Conservation (phyloP, 2,797 vertebrate species). For the Lagodon rhomboides region DNA sequence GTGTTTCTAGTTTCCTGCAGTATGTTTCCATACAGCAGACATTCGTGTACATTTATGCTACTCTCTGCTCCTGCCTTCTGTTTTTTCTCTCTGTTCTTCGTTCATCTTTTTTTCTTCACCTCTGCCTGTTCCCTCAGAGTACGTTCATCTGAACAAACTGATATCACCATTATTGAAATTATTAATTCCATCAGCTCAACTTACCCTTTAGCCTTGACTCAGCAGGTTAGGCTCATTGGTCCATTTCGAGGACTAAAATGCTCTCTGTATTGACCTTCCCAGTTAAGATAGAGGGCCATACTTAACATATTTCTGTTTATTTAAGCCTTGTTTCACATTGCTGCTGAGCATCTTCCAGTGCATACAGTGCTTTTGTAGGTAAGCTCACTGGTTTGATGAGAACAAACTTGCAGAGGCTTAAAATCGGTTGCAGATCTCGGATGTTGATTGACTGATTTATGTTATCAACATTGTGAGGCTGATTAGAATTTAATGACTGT, state of each 20-base stretch:
- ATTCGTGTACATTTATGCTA: not conserved
- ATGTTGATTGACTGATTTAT: not conserved
- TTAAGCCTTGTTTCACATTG: not conserved
- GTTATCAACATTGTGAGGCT: not conserved
- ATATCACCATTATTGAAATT: not conserved
- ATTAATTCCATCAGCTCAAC: not conserved
- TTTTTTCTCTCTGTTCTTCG: slow-evolving; percentile 1
- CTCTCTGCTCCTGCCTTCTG: not conserved
- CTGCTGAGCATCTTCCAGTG: not conserved
- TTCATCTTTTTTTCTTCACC: not conserved
- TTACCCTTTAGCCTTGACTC: not conserved
- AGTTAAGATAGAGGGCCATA: not conserved
- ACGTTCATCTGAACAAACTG: not conserved
- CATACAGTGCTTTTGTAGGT: not conserved
- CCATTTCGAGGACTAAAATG: not conserved
- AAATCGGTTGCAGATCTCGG: not conserved
- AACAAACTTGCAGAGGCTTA: not conserved
- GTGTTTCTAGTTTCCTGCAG: not conserved
- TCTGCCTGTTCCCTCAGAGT: not conserved
- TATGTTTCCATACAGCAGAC: not conserved
- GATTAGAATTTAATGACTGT: too few species aligned
- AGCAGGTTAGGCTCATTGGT: not conserved
- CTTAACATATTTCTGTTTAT: too few species aligned
- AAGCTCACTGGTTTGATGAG: not conserved
- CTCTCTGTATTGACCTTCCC: not conserved